These are phyloP conservation scores for Chelonus insularis DNA, from an alignment of 1,140 invertebrate species.

Conservation along the genomic window DNA sequence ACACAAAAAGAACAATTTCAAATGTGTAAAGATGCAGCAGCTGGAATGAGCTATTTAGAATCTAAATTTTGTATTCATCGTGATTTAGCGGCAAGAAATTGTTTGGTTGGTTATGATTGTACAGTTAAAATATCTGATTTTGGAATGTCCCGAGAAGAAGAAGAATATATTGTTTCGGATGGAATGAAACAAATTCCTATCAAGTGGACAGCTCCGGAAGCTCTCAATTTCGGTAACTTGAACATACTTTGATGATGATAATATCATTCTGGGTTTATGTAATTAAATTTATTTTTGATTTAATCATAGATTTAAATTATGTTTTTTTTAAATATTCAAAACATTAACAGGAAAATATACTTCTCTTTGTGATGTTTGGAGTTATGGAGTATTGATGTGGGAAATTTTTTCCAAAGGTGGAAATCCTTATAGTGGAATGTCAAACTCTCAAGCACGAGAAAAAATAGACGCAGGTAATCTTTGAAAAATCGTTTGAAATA, in stretches of 20 bases:
- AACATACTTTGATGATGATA: conserved; percentile 13
- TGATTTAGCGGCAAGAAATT: conserved; percentile 94
- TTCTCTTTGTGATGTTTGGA: conserved; percentile 98
- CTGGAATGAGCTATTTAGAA: conserved; percentile 95
- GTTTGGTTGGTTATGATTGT: conserved; percentile 82
- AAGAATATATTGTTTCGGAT: conserved; percentile 95
- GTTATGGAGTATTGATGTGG: conserved; percentile 95
- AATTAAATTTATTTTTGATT: too few species aligned
- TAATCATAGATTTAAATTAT: too few species aligned
- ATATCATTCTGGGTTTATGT: too few species aligned
- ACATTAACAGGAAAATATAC: conserved; percentile 83
- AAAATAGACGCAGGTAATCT: conserved; percentile 85
- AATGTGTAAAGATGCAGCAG: conserved; percentile 93
- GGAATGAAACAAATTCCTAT: conserved; percentile 99
- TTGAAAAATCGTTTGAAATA: conserved; percentile 2
- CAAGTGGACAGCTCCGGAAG: conserved; percentile 97
- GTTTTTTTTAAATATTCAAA: too few species aligned
- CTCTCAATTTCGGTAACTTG: conserved; percentile 84
- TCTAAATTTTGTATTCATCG: conserved; percentile 96
- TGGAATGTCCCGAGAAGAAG: conserved; percentile 96
- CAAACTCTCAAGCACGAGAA: conserved; percentile 87
- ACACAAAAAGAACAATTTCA: conserved; percentile 75
- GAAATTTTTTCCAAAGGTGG: conserved; percentile 94
- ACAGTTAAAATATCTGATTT: conserved; percentile 97
- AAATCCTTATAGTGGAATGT: conserved; percentile 92